phyloP scores from a whole-genome alignment of 2,888 invertebrate genomes.

The Pristionchus mayeri region DNA sequence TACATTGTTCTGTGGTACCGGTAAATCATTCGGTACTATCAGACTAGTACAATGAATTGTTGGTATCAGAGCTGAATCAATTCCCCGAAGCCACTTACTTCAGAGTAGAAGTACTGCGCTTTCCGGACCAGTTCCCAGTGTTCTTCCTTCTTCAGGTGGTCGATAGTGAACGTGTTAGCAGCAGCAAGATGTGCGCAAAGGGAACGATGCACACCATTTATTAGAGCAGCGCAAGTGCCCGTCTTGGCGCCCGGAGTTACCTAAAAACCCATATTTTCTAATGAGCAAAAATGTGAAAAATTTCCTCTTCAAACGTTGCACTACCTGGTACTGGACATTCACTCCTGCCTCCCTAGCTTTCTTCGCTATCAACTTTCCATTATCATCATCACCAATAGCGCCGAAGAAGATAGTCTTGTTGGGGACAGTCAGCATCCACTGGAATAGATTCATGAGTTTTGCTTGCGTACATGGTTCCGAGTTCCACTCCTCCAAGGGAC shows the following conservation, averaged over 20 bases:
- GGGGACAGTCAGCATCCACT: constrained; percentile 91
- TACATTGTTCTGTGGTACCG: background rate
- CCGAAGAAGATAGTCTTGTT: constrained; percentile 91
- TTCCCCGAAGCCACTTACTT: constrained; percentile 81
- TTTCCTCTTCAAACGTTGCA: no score
- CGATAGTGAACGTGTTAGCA: constrained; percentile 89
- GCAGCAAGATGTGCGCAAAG: constrained; percentile 97
- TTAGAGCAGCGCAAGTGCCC: constrained; percentile 95
- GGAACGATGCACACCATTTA: constrained; percentile 87
- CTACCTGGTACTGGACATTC: constrained; percentile 86
- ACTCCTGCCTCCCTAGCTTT: constrained; percentile 87
- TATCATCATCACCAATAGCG: constrained; percentile 92
- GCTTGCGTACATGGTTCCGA: background rate
- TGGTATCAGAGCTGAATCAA: background rate
- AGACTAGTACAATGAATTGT: no score
- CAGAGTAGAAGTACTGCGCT: constrained; percentile 89
- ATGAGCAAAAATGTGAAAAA: background rate
- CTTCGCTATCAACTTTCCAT: constrained; percentile 87
- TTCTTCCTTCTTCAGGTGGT: constrained; percentile 86
- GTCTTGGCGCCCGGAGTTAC: constrained; percentile 86
- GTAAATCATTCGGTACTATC: no score
- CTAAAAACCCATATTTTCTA: constrained; percentile 51
- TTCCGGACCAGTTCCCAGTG: constrained; percentile 85
- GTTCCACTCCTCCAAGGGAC: background rate
- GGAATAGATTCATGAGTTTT: constrained; percentile 68